A percentile compares a stretch with the other conserved stretches of the same genome.
phyloP scores from a whole-genome alignment of 1,140 invertebrate genomes.

The Marisa cornuarietis region DNA sequence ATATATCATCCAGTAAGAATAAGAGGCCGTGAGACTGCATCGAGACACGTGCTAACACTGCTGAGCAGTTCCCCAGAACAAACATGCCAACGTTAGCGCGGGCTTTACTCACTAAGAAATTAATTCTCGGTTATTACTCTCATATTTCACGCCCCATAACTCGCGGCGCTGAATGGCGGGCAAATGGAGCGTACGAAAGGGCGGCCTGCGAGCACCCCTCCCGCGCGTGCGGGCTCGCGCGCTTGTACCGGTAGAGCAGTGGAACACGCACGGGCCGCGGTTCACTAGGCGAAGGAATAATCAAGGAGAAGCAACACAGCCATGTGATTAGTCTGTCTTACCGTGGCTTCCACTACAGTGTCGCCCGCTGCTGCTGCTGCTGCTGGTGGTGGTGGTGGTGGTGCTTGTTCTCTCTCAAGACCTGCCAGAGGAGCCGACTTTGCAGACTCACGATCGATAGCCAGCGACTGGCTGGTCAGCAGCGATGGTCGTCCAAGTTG shows the following conservation, averaged over 20 bases:
- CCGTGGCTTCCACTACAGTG: too few relatives aligned
- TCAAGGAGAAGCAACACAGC: too few relatives aligned
- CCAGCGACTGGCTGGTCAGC: too few relatives aligned
- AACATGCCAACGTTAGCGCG: neutral
- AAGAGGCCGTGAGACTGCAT: neutral
- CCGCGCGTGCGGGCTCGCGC: neutral
- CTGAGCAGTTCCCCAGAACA: constrained; percentile 16
- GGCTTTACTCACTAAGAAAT: constrained; percentile 15
- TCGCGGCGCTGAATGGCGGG: constrained; percentile 12
- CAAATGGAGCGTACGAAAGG: constrained; percentile 15
- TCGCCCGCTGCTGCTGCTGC: too few relatives aligned
- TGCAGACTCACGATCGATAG: too few relatives aligned
- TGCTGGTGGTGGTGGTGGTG: too few relatives aligned
- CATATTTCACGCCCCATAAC: constrained; percentile 25
- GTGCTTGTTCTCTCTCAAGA: too few relatives aligned
- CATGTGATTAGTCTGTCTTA: too few relatives aligned
- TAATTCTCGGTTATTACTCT: constrained; percentile 28
- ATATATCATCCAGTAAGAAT: neutral
- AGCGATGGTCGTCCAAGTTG: too few relatives aligned
- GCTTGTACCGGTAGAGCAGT: neutral
- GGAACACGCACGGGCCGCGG: too few relatives aligned
- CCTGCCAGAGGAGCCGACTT: too few relatives aligned
- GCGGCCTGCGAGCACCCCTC: neutral
- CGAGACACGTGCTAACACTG: constrained; percentile 9
- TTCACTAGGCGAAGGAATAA: too few relatives aligned